Evolutionary conservation across 2,113 vertebrate genomes (phyloP).

Genomic region (Nettapus auritus): DNA sequence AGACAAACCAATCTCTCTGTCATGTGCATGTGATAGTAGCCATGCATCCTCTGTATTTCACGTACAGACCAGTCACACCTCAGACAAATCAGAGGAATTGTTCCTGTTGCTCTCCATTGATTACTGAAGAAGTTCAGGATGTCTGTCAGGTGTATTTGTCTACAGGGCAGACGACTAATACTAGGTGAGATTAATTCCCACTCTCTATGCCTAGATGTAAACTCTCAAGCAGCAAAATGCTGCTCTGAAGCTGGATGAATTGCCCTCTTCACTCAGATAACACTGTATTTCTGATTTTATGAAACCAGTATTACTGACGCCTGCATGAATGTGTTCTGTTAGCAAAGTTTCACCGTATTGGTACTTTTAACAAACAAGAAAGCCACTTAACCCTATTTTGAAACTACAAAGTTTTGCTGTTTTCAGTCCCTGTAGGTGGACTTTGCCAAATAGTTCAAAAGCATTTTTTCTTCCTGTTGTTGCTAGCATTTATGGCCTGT

Average conservation of each 20-base stretch:
- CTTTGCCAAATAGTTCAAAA: conserved; percentile 47
- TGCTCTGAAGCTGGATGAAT: not conserved
- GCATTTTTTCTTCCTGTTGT: conserved; percentile 53
- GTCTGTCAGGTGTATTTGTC: not conserved
- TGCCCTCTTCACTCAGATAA: not conserved
- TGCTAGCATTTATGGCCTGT: conserved; percentile 35
- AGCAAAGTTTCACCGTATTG: not conserved
- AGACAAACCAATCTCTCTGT: not conserved
- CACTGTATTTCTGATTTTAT: not conserved
- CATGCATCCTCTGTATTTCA: not conserved
- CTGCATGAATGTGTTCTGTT: not conserved
- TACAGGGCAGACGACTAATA: not conserved
- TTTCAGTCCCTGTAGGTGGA: conserved; percentile 20
- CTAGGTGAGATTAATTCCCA: not conserved
- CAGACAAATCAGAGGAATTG: not conserved
- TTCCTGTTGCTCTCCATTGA: not conserved
- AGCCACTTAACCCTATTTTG: not conserved
- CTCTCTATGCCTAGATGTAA: not conserved
- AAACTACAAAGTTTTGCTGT: conserved; percentile 4
- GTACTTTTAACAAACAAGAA: not conserved
- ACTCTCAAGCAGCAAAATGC: rapidly evolving
- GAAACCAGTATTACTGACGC: not conserved
- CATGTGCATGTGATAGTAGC: rapidly evolving
- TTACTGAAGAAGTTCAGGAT: not conserved
- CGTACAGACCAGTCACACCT: not conserved